Conservation (phyloP, 1,140 invertebrate genomes). For the Agrypnia vestita region DNA sequence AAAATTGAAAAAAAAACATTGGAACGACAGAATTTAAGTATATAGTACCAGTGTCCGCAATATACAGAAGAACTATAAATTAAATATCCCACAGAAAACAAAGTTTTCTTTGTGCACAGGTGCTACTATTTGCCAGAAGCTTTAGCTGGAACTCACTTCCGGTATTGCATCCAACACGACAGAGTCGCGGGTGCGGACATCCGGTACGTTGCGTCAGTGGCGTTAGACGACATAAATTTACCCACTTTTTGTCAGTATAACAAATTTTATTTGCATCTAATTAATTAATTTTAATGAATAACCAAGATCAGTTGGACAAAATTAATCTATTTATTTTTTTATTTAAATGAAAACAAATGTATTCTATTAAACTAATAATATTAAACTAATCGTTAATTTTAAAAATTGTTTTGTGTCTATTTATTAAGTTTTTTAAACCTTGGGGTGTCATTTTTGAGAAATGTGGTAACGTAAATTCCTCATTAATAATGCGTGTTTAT, state of each 20-base stretch:
- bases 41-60: background rate
- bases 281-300: too few species aligned
- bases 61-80: slow-evolving; percentile 36
- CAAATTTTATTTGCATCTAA: background rate
- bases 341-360: too few species aligned
- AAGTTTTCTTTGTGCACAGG: slow-evolving; percentile 22
- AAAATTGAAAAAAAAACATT: background rate
- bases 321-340: too few species aligned
- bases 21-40: background rate
- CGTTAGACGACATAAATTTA: background rate
- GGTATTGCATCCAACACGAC: background rate
- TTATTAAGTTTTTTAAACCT: too few species aligned
- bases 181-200: background rate
- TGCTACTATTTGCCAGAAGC: slow-evolving; percentile 27
- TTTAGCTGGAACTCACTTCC: slow-evolving; percentile 5
- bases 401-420: too few species aligned
- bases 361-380: too few species aligned
- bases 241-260: background rate
- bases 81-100: slow-evolving; percentile 32
- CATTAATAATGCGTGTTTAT: too few species aligned
- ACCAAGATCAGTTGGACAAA: too few species aligned
- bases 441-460: too few species aligned
- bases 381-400: too few species aligned
- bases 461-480: too few species aligned
- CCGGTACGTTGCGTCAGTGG: slow-evolving; percentile 6